phyloP scores from a whole-genome alignment of 2,888 invertebrate genomes.

The Athripsodes cinereus region DNA sequence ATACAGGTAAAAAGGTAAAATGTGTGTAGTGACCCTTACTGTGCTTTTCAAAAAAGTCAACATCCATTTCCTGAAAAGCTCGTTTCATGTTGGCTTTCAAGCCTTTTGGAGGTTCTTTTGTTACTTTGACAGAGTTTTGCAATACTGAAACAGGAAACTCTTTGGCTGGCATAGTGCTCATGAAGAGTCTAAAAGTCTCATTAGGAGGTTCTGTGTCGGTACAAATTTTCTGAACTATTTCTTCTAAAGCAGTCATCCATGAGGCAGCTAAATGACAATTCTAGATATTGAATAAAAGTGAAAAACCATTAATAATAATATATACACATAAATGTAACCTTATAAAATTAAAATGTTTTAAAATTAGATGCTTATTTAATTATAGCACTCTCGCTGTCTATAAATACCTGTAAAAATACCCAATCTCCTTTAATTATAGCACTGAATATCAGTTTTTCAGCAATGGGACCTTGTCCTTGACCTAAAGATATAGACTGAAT shows the following conservation, averaged over 20 bases:
- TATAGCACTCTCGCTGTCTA: too few relatives aligned
- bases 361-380: too few relatives aligned
- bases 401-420: constrained; percentile 78
- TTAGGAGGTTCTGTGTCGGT: constrained; percentile 62
- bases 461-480: constrained; percentile 83
- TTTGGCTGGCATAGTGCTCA: constrained; percentile 85
- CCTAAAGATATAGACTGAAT: constrained; percentile 83
- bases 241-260: constrained; percentile 84
- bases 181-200: constrained; percentile 70
- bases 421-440: constrained; percentile 74
- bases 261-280: constrained; percentile 92
- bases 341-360: too few relatives aligned
- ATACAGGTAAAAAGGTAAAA: neutral
- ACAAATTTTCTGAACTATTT: constrained; percentile 65
- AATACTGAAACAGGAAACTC: constrained; percentile 86
- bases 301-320: too few relatives aligned
- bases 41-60: constrained; percentile 76
- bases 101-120: constrained; percentile 92
- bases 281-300: too few relatives aligned
- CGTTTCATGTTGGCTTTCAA: constrained; percentile 81
- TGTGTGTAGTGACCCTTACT: too few relatives aligned
- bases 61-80: constrained; percentile 71
- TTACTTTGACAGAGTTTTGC: constrained; percentile 90
- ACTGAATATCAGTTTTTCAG: constrained; percentile 69
- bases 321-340: too few relatives aligned